phyloP scores from a whole-genome alignment of 64 coral and sea anemone species.

The Stylophora pistillata region DNA sequence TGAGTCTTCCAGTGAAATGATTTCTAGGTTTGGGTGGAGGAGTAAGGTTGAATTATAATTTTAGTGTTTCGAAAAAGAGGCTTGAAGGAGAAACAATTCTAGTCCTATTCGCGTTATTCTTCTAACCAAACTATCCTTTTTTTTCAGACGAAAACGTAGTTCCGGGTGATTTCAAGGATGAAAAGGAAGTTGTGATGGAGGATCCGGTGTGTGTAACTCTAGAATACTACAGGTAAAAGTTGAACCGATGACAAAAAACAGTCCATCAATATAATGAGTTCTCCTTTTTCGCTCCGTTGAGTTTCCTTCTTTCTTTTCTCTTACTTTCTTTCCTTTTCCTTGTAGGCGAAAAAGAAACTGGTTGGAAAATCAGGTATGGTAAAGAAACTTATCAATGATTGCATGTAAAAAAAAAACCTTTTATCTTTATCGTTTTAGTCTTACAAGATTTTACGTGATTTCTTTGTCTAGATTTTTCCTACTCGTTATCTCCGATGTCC shows the following conservation, averaged over 20 bases:
- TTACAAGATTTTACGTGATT: neutral
- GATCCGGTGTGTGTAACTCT: constrained; percentile 64
- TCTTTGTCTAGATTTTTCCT: constrained; percentile 43
- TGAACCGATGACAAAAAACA: too few species aligned
- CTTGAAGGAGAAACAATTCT: too few species aligned
- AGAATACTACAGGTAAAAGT: constrained; percentile 45
- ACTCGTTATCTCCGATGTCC: constrained; percentile 67
- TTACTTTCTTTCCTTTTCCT: neutral
- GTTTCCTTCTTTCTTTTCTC: too few species aligned
- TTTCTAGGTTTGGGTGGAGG: too few species aligned
- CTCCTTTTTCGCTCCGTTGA: too few species aligned
- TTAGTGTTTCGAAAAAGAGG: too few species aligned
- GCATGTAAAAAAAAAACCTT: neutral
- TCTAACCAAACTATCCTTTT: neutral
- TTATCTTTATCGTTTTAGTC: neutral
- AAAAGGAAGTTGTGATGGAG: constrained; percentile 17
- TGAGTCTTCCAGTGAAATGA: too few species aligned
- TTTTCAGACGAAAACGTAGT: constrained; percentile 8
- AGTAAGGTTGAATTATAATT: too few species aligned
- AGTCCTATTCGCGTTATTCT: too few species aligned
- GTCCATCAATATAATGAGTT: too few species aligned
- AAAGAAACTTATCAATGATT: neutral
- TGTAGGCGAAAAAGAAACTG: constrained; percentile 43
- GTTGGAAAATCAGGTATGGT: constrained; percentile 36
- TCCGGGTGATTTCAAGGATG: neutral